phyloP scores from a whole-genome alignment of 2,113 vertebrate genomes.

The Spilogale gracilis region DNA sequence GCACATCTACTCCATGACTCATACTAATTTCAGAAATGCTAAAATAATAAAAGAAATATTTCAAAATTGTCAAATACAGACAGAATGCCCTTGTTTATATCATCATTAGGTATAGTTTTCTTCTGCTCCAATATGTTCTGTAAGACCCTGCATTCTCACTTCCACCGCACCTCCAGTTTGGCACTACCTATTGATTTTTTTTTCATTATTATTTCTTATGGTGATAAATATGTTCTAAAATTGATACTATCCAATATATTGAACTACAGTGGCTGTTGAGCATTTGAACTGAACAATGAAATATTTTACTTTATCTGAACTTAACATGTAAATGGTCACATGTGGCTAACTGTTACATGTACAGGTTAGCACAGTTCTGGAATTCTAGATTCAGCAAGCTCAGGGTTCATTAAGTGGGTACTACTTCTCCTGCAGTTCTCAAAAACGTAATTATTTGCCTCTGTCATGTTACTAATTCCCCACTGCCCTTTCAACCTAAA shows the following conservation, averaged over 20 bases:
- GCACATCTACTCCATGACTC: constrained; percentile 29
- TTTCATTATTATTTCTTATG: neutral
- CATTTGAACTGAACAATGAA: neutral
- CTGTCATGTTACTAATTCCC: neutral
- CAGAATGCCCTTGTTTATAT: neutral
- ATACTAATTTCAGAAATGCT: constrained; percentile 42
- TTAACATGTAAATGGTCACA: neutral
- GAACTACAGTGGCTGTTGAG: neutral
- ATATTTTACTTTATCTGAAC: neutral
- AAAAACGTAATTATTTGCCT: neutral
- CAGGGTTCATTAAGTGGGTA: neutral
- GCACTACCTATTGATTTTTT: neutral
- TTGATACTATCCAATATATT: neutral
- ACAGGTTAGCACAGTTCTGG: neutral
- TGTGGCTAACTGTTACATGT: neutral
- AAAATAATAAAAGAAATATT: constrained; percentile 49
- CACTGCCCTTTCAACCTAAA: neutral
- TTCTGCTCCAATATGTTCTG: neutral
- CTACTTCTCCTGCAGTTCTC: neutral
- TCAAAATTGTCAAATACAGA: constrained; percentile 40
- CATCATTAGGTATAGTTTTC: neutral
- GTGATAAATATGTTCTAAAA: neutral
- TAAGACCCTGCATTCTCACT: neutral
- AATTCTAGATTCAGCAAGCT: neutral
- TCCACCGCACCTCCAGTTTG: neutral